Conservation (phyloP, 2,888 invertebrate species). For the Globia sparganii region DNA sequence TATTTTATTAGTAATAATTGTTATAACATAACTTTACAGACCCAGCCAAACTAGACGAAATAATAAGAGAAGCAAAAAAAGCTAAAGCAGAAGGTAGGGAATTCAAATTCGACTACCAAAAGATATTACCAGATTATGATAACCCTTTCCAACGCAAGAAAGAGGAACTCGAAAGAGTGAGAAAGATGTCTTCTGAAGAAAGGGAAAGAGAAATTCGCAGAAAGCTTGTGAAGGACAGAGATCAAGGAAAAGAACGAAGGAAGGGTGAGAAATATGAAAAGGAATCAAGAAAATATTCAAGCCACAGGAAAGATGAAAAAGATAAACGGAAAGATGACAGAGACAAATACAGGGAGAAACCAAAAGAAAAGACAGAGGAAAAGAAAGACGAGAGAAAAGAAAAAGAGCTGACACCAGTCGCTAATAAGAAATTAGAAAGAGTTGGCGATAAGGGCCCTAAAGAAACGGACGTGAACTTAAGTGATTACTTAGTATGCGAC, state of each 20-base stretch:
- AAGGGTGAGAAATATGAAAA: slow-evolving; percentile 66
- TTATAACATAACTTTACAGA: slow-evolving; percentile 71
- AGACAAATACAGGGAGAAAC: slow-evolving; percentile 64
- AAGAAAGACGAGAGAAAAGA: slow-evolving; percentile 37
- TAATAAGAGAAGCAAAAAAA: slow-evolving; percentile 86
- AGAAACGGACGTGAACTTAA: slow-evolving; percentile 83
- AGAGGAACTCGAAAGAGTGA: slow-evolving; percentile 68
- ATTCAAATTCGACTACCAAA: slow-evolving; percentile 87
- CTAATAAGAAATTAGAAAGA: slow-evolving; percentile 62
- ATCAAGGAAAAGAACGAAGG: slow-evolving; percentile 58
- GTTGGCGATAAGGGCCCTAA: slow-evolving; percentile 66
- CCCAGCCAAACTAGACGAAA: slow-evolving; percentile 83
- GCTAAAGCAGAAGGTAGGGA: slow-evolving; percentile 83
- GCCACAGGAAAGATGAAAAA: slow-evolving; percentile 61
- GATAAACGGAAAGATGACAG: slow-evolving; percentile 65
- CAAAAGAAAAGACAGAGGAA: slow-evolving; percentile 67
- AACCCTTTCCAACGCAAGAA: slow-evolving; percentile 87
- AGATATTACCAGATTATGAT: slow-evolving; percentile 84
- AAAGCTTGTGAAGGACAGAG: slow-evolving; percentile 47
- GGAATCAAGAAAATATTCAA: slow-evolving; percentile 60
- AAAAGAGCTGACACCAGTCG: slow-evolving; percentile 39
- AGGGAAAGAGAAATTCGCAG: slow-evolving; percentile 52
- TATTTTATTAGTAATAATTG: slow-evolving; percentile 2
- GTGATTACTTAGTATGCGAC: slow-evolving; percentile 86
- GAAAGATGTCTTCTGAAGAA: slow-evolving; percentile 68